Conservation (phyloP, 2,888 invertebrate species). For the Beris chalybata region DNA sequence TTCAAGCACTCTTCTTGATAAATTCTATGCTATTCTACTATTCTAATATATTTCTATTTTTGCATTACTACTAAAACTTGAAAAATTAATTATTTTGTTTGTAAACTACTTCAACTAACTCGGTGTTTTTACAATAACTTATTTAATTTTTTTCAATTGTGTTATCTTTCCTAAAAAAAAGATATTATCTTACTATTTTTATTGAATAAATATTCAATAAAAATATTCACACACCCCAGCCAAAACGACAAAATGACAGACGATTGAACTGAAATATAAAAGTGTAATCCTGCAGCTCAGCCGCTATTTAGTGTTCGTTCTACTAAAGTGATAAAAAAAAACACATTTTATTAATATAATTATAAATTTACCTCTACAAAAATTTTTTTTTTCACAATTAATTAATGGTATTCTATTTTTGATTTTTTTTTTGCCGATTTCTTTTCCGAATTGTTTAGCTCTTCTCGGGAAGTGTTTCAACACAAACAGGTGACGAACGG, state of each 20-base stretch:
- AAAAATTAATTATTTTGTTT: too few species aligned
- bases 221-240: slow-evolving; percentile 2
- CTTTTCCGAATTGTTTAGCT: slow-evolving; percentile 60
- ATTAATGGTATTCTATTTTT: slow-evolving; percentile 4
- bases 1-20: slow-evolving; percentile 33
- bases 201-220: too few species aligned
- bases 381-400: slow-evolving; percentile 1
- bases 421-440: slow-evolving; percentile 10
- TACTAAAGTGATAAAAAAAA: slow-evolving; percentile 19
- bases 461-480: slow-evolving; percentile 75
- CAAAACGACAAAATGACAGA: slow-evolving; percentile 42
- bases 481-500: slow-evolving; percentile 65
- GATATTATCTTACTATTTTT: too few species aligned
- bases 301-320: slow-evolving; percentile 24
- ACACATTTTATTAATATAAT: not conserved
- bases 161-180: too few species aligned
- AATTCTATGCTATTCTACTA: not conserved
- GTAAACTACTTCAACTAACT: too few species aligned
- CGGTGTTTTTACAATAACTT: too few species aligned
- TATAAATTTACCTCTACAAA: not conserved
- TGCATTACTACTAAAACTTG: not conserved
- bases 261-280: slow-evolving; percentile 38
- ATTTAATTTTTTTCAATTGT: too few species aligned
- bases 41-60: slow-evolving; percentile 2
- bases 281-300: slow-evolving; percentile 38